Evolutionary conservation across 2,888 invertebrate genomes (phyloP), one percentile per base, ranked within the genome.

Genomic region (Cosmorhoe ocellata): DNA sequence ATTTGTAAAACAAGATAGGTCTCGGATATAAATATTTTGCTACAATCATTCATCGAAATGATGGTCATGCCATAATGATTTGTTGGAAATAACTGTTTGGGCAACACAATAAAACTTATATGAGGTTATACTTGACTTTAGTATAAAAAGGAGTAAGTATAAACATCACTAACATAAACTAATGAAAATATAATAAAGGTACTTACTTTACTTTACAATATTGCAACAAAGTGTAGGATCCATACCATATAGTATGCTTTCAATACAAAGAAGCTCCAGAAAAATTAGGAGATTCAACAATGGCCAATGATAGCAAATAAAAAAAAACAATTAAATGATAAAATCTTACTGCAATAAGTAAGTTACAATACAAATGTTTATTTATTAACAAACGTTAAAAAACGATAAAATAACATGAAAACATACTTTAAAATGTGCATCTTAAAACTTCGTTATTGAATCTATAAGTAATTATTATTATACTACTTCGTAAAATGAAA

Each of bases 111-210:
- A 2, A 18, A 18, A 18, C 18, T n/a, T n/a, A n/a, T n/a, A n/a
- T 4, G 18, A 18, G 18, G 18, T 18, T 18, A 18, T 18, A 18
- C 18, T 3, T 18, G 18, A 18, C 2, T 18, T 18, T 18, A 18
- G 18, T 18, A 18, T n/a, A n/a, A n/a, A n/a, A 18, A 18, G 18
- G 18, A 24, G 7, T 7, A 24, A 22, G 67, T 78, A 80, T 76
- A 81, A 79, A 81, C 75, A 69, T 74, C 64, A 61, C 66, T 71
- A 72, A 69, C 66, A 67, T 70, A 69, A 76, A 72, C 66, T 67
- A 61, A 67, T 68, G 62, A 75, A 70, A 72, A 18, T 18, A 34
- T 59, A 51, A 64, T 63, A 63, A 54, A 31, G 22, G 31, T 40
- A 58, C 63, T n/a, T n/a, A 12, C 31, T 58, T 18, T 18, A 18